Evolutionary conservation across 2,113 vertebrate genomes (phyloP), one percentile per base, ranked within the genome.

Genomic region (Passer montanus): DNA sequence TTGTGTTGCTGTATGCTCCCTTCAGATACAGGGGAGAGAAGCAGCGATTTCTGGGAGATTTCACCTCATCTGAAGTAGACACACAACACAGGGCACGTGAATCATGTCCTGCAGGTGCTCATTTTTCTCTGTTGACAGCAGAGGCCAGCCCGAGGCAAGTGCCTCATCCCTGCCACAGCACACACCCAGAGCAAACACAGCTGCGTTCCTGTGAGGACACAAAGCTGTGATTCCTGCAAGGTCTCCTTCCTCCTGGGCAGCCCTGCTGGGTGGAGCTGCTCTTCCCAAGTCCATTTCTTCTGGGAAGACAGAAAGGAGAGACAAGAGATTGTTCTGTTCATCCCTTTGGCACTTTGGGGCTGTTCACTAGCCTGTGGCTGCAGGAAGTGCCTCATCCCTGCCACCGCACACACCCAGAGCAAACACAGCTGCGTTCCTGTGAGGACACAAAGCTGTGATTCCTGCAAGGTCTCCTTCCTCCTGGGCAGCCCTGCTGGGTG

Each of bases 261-360:
- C 41, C 47, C 56, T 75, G 35, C 50, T 43, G 52, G 7, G 8
- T n/a, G 64, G 18, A 87, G 31, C 64, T 76, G 49, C 41, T 69
- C 7, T 77, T 76, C 68, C 50, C 1, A 0, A 56, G 18, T 24
- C 19, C 12, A 20, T 37, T 73, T 78, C 49, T 82, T 67, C 31
- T 52, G 46, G 49, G 69, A 83, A 24, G 58, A 31, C 16, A 46
- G 44, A 53, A 72, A 82, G 11, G 9, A 80, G 31, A 73, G 17
- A 20, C 0, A 0, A 62, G 66, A 35, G 28, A 19, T 74, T 7
- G 17, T 49, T n/a, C n/a, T n/a, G n/a, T n/a, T n/a, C n/a, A n/a
- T n/a, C 35, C 56, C 13, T 69, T 62, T 78, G 52, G 47, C 31
- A 17, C 13, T 24, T 12, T 1, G 18, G 46, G n/a, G 23, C n/a